Percentiles rank a stretch among this genome's conserved stretches.
These are phyloP conservation scores for Acrossocheilus fasciatus DNA, from an alignment of 2,797 vertebrate genomes.

Conservation along the genomic window DNA sequence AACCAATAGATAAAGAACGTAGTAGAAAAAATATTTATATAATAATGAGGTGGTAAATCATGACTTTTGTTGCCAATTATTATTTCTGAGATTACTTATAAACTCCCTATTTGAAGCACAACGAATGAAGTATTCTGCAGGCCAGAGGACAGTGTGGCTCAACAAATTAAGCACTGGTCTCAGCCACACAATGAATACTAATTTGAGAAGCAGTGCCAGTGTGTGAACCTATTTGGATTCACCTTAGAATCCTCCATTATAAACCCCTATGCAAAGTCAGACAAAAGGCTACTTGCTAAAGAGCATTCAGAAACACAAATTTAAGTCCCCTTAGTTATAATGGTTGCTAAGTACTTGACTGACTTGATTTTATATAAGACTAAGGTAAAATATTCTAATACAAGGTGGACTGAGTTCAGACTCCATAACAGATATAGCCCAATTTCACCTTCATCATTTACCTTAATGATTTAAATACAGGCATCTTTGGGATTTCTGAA, in stretches of 20 bases:
- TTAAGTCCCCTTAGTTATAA: background rate
- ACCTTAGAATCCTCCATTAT: background rate
- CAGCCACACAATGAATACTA: background rate
- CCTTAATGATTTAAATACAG: background rate
- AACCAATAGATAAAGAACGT: background rate
- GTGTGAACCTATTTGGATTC: background rate
- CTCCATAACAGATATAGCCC: background rate
- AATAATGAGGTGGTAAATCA: background rate
- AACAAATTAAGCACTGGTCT: background rate
- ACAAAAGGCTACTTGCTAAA: background rate
- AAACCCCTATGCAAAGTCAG: background rate
- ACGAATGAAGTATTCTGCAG: background rate
- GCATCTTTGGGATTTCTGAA: background rate
- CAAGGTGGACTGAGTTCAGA: background rate
- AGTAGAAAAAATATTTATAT: background rate
- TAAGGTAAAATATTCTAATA: background rate
- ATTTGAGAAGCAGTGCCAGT: background rate
- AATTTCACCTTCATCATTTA: background rate
- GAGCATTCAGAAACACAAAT: background rate
- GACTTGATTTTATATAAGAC: background rate
- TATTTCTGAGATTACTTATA: background rate
- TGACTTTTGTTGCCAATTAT: background rate
- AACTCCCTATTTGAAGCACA: background rate
- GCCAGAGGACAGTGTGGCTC: background rate
- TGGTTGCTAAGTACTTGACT: background rate